Evolutionary conservation across 1,140 invertebrate species (phyloP).

Genomic region (Acromyrmex heyeri): DNA sequence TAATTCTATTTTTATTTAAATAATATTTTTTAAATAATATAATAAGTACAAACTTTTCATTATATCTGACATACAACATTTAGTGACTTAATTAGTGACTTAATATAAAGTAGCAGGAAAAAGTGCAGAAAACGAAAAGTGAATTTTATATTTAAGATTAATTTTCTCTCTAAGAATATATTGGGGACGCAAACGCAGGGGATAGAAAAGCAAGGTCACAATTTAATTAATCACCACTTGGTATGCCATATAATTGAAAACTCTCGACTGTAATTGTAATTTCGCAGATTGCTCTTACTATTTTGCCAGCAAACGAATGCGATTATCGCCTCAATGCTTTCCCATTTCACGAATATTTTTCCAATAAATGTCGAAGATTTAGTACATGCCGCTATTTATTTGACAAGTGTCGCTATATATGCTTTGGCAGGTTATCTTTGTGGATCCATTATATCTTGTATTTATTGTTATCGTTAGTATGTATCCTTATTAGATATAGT

Average conservation of each 20-base stretch:
- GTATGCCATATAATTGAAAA: conserved; percentile 53
- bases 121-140: background rate
- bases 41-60: background rate
- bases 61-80: background rate
- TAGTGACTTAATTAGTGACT: background rate
- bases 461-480: background rate
- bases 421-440: background rate
- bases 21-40: background rate
- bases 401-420: background rate
- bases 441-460: background rate
- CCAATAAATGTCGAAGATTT: background rate
- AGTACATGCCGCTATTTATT: conserved; percentile 1
- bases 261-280: background rate
- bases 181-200: conserved; percentile 24
- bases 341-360: conserved; percentile 24
- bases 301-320: background rate
- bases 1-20: background rate
- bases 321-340: background rate
- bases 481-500: conserved; percentile 2
- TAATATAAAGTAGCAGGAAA: background rate
- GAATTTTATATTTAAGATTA: conserved; percentile 7
- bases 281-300: background rate
- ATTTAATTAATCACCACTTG: conserved; percentile 64
- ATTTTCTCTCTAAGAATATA: conserved; percentile 18
- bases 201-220: conserved; percentile 55